phyloP scores from a whole-genome alignment of 2,888 invertebrate genomes.

The Lapara coniferarum region DNA sequence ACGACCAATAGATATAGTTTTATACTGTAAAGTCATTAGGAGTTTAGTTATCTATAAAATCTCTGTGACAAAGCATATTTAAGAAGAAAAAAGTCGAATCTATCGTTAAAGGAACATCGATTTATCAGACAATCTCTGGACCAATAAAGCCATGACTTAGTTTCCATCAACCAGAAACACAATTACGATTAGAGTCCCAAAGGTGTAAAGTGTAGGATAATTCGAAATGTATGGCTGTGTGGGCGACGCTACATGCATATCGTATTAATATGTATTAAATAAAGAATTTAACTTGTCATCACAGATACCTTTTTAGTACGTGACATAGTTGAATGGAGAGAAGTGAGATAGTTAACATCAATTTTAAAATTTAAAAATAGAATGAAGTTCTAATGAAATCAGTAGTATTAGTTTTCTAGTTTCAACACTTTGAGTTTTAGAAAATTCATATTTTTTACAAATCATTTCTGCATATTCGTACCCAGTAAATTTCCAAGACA shows the following conservation, averaged over 20 bases:
- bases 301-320: neutral
- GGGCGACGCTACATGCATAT: constrained; percentile 12
- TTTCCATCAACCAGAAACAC: constrained; percentile 2
- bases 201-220: neutral
- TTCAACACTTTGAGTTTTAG: no score
- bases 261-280: constrained; percentile 8
- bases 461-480: neutral
- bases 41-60: no score
- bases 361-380: no score
- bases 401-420: no score
- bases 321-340: no score
- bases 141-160: constrained; percentile 1
- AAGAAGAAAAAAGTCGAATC: no score
- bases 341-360: no score
- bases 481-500: neutral
- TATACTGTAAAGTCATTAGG: no score
- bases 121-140: neutral
- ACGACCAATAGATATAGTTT: no score
- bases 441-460: neutral
- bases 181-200: constrained; percentile 12
- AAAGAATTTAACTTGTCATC: neutral
- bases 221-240: constrained; percentile 8
- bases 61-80: no score
- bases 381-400: no score
- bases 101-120: neutral